A percentile compares a stretch with the other conserved stretches of the same genome.
Evolutionary conservation across 2,888 invertebrate species (phyloP).

Genomic region (Cylloceria caligata): DNA sequence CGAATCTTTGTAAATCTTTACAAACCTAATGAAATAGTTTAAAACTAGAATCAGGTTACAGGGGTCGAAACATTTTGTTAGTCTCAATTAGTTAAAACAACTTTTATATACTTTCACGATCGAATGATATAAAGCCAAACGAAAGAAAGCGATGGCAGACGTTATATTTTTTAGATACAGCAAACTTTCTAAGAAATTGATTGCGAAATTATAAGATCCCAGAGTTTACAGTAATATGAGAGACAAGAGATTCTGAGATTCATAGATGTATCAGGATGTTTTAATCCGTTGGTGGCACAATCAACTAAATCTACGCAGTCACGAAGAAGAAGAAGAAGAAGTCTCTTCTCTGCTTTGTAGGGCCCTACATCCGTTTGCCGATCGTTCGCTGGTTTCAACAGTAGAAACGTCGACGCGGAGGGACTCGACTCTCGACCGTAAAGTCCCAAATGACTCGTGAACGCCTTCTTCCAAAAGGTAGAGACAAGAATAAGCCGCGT

Average conservation of each 20-base stretch:
- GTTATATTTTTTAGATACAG: background rate
- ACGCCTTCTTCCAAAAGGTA: constrained; percentile 1
- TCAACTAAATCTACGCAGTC: constrained; percentile 25
- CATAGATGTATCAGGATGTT: background rate
- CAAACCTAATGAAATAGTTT: too few relatives aligned
- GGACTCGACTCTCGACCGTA: constrained; percentile 32
- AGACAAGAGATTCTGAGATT: constrained; percentile 13
- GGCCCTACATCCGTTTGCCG: constrained; percentile 22
- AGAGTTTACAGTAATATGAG: background rate
- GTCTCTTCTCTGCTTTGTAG: constrained; percentile 16
- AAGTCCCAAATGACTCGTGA: constrained; percentile 23
- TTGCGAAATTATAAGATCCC: background rate
- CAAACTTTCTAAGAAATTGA: background rate
- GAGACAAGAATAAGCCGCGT: background rate
- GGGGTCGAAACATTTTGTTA: too few relatives aligned
- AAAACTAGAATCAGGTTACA: too few relatives aligned
- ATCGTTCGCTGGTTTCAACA: constrained; percentile 12
- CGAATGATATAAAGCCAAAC: background rate
- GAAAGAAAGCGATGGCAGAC: constrained; percentile 5
- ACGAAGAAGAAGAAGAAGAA: constrained; percentile 8
- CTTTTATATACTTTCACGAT: background rate
- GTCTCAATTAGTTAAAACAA: too few relatives aligned
- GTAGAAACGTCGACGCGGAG: constrained; percentile 7
- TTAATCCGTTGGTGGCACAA: constrained; percentile 7
- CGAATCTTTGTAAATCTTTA: too few relatives aligned